phyloP scores from a whole-genome alignment of 2,113 vertebrate species.

The Vicugna pacos region DNA sequence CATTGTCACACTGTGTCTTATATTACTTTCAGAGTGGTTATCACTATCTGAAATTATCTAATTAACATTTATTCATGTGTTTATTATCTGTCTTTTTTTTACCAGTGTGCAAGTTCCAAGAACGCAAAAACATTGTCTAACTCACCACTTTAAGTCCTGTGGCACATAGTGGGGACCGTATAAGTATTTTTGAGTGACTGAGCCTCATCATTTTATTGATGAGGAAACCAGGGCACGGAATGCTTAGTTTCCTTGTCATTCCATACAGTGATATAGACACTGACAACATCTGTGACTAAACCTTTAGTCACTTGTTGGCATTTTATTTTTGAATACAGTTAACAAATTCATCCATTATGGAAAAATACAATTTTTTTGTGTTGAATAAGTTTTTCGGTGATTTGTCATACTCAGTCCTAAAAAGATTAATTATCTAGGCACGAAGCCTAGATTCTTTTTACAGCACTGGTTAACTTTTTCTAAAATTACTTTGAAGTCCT shows the following conservation, averaged over 20 bases:
- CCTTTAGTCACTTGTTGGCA: not conserved
- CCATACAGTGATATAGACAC: not conserved
- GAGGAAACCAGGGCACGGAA: not conserved
- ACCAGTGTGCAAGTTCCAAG: not conserved
- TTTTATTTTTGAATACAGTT: conserved; percentile 45
- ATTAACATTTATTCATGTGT: not conserved
- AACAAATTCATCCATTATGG: not conserved
- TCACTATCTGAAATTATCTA: not conserved
- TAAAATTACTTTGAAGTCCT: not conserved
- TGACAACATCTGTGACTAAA: not conserved
- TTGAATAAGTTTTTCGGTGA: not conserved
- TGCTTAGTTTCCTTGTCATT: not conserved
- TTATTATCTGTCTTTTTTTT: not conserved
- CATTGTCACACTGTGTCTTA: not conserved
- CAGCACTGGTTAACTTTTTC: not conserved
- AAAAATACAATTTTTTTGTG: not conserved
- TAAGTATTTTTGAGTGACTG: not conserved
- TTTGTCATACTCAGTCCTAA: not conserved
- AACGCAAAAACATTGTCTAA: not conserved
- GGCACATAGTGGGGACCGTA: not conserved
- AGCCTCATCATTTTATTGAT: not conserved
- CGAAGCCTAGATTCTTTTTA: not conserved
- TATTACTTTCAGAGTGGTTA: conserved; percentile 18
- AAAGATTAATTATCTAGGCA: not conserved
- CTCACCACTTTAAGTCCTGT: not conserved